phyloP scores from a whole-genome alignment of 2,113 vertebrate genomes.

The Hepsetus odoe region DNA sequence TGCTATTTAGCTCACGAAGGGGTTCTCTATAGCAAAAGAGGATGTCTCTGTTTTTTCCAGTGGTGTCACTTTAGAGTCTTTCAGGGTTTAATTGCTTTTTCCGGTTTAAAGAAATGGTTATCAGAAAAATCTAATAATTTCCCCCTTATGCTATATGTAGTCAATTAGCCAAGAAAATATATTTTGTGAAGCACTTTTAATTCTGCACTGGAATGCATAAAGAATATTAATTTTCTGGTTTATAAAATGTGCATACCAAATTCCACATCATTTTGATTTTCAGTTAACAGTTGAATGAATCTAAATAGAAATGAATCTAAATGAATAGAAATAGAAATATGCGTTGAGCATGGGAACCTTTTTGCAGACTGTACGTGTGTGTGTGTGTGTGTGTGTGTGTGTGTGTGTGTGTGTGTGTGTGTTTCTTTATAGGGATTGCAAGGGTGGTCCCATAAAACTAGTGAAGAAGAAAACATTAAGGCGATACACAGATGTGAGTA shows the following conservation, averaged over 20 bases:
- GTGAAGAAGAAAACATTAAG: conserved; percentile 89
- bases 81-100: conserved; percentile 9
- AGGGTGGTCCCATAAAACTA: conserved; percentile 81
- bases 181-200: no score
- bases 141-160: neutral
- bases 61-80: conserved; percentile 12
- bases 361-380: neutral
- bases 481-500: conserved; percentile 90
- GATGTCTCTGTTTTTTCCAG: conserved; percentile 29
- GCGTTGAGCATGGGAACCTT: no score
- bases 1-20: neutral
- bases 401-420: conserved; percentile 11
- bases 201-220: no score
- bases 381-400: neutral
- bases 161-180: no score
- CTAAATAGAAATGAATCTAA: no score
- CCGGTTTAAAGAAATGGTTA: conserved; percentile 10
- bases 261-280: neutral
- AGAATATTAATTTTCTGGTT: no score
- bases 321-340: neutral
- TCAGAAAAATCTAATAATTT: neutral
- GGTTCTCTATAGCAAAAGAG: conserved; percentile 15
- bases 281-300: neutral
- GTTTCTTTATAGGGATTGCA: conserved; percentile 79
- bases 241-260: neutral